A percentile compares a stretch with the other conserved stretches of the same genome.
Conservation (phyloP, 2,888 invertebrate species). For the Muscina levida region DNA sequence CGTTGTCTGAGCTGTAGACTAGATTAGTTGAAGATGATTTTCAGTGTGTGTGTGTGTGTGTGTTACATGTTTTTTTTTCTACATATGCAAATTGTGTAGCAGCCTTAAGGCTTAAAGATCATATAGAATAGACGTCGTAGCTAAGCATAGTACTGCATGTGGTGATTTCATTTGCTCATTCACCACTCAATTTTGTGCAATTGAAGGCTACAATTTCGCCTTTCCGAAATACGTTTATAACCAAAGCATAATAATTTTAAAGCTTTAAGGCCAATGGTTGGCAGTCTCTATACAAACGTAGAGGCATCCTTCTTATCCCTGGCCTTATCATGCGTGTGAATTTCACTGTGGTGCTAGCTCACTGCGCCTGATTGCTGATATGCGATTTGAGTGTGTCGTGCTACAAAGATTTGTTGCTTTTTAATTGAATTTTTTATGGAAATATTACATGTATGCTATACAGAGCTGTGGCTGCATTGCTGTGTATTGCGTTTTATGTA, state of each 20-base stretch:
- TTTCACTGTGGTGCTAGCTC: slow-evolving; percentile 47
- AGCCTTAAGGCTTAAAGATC: slow-evolving; percentile 41
- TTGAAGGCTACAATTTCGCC: neutral
- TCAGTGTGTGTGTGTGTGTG: too few relatives aligned
- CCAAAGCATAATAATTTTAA: too few relatives aligned
- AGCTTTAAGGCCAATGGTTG: too few relatives aligned
- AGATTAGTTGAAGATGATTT: slow-evolving; percentile 32
- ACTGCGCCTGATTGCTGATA: slow-evolving; percentile 36
- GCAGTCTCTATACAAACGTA: neutral
- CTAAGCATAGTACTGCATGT: slow-evolving; percentile 8
- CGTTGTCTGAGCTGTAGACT: slow-evolving; percentile 13
- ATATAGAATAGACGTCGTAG: slow-evolving; percentile 13
- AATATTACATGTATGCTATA: too few relatives aligned
- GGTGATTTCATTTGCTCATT: slow-evolving; percentile 41
- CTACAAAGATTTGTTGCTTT: slow-evolving; percentile 44
- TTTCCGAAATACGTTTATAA: too few relatives aligned
- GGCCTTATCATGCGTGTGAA: slow-evolving; percentile 74
- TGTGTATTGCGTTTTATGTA: slow-evolving; percentile 9
- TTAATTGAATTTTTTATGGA: slow-evolving; percentile 48
- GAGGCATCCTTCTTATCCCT: slow-evolving; percentile 38
- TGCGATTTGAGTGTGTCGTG: slow-evolving; percentile 17
- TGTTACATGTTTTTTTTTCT: neutral
- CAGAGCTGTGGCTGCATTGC: too few relatives aligned
- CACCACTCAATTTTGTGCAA: slow-evolving; percentile 43
- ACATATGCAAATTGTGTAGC: slow-evolving; percentile 43